Evolutionary conservation across 2,888 invertebrate genomes (phyloP).

Genomic region (Metellina segmentata): DNA sequence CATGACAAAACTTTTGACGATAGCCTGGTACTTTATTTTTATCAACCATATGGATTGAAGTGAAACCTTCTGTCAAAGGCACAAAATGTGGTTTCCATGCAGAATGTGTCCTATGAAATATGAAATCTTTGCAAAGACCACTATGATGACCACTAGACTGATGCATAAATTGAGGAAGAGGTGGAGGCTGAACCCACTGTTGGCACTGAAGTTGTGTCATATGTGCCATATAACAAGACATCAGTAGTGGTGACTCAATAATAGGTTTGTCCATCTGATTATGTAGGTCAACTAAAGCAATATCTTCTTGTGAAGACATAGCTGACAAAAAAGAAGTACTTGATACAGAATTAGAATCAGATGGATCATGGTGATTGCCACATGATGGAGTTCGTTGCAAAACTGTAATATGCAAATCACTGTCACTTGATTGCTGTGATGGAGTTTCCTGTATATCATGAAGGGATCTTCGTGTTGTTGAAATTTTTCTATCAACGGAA

Average conservation of each 20-base stretch:
- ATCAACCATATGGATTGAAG: slow-evolving; percentile 85
- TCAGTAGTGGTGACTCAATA: slow-evolving; percentile 94
- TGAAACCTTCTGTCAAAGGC: slow-evolving; percentile 85
- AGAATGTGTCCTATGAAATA: slow-evolving; percentile 63
- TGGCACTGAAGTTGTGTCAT: slow-evolving; percentile 86
- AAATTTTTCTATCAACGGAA: slow-evolving; percentile 74
- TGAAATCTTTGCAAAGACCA: slow-evolving; percentile 78
- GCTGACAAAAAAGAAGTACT: slow-evolving; percentile 87
- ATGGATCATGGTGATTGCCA: slow-evolving; percentile 72
- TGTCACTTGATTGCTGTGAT: slow-evolving; percentile 76
- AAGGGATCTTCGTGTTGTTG: slow-evolving; percentile 72
- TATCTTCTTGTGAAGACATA: slow-evolving; percentile 91
- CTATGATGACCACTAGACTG: slow-evolving; percentile 65
- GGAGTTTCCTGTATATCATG: slow-evolving; percentile 78
- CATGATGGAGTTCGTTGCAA: slow-evolving; percentile 74
- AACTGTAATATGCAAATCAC: slow-evolving; percentile 71
- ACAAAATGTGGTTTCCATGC: slow-evolving; percentile 87
- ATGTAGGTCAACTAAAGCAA: slow-evolving; percentile 92
- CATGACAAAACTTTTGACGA: slow-evolving; percentile 55
- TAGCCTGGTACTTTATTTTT: slow-evolving; percentile 78
- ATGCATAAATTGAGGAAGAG: slow-evolving; percentile 78
- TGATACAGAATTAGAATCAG: slow-evolving; percentile 79
- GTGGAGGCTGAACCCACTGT: slow-evolving; percentile 80
- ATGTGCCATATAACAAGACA: slow-evolving; percentile 96
- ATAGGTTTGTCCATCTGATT: slow-evolving; percentile 96